Evolutionary conservation across 2,113 vertebrate species (phyloP), one percentile per base, ranked within the genome.

Genomic region (Thomomys bottae): DNA sequence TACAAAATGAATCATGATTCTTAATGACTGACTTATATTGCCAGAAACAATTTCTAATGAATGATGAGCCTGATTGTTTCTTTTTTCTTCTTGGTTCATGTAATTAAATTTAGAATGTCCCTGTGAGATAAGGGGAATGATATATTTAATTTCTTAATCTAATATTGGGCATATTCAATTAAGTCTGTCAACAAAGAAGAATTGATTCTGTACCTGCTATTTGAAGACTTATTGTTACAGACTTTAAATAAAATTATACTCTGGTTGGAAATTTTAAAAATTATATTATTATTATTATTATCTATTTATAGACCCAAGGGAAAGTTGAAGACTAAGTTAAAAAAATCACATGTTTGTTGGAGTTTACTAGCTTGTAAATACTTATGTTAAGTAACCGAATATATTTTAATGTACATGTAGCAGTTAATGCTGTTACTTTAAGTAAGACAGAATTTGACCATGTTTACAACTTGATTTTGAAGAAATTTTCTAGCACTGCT

Each of bases 361-460:
- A 94, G 90, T 94, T 84, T 67, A 17, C 8, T 40, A 83, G 20
- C 45, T 94, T 94, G 66, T 94, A 95, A 95, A 93, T 59, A 86
- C 24, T 10, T 90, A 91, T 71, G 3, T 91, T 82, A 95, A 94
- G 76, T 49, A 87, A 72, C n/a, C 85, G 96, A 95, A 26, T n/a
- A 1, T 85, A 54, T 92, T 96, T 95, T 96, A 97, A 94, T 84
- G 42, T 76, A 77, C 26, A n/a, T 32, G 90, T 91, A 66, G 2
- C 87, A 90, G 89, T 81, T 85, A 73, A 88, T 90, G 80, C 26
- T 87, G 34, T 96, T 96, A 45, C 64, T 95, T 94, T 96, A 89
- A 96, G 94, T 95, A 64, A 95, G 15, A 85, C 14, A 75, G 23
- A n/a, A 91, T 67, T 85, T 59, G 49, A 36, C 20, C 61, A 7